Base-by-base conservation (phyloP, 1,140 invertebrate species). In the Brachionus rubens region DNA sequence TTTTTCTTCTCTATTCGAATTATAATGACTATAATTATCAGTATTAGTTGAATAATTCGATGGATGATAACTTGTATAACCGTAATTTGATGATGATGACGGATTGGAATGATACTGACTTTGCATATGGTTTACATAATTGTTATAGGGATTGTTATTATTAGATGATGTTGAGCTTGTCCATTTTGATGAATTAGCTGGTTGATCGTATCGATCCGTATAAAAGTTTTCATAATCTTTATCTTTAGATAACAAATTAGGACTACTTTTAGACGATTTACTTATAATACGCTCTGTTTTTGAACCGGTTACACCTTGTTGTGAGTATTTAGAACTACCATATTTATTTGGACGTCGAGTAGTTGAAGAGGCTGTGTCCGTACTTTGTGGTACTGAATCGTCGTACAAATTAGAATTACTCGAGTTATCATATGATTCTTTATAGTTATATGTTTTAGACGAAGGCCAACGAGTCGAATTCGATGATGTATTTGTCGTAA, bases 91-190 rank as follows among this genome's bases (percentile, higher is more conserved):
- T n/a, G n/a, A 28, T 68, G 46, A 14, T 40, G 40, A 33, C 41
- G 46, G 68, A 41, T 54, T 72, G 68, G 68, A 72, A 72, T 72
- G 68, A 36, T 72, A 72, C 19, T 50, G 68, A 41, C 59, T 65
- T 21, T 65, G 59, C 9, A 19, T 24, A 24, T 65, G 59, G 24
- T 65, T 65, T 12, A 43, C 14, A 28, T 65, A 65, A 28, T 65
- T 65, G 36, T 65, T 65, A 41, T 65, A 65, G 1, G 59, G 41
- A 36, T 36, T 36, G 48, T 50, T 19, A 26, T 50, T 50, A 50
- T 50, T 50, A 12, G 48, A 50, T 4, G 4, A 5, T 7, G 2
- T 10, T 7, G 43, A 10, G n/a, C n/a, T 62, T 14, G 68, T 50
- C 43, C 68, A 50, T 16, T 72, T 56, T 6, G 24, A 12, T n/a